Conservation (phyloP, 2,113 vertebrate species). For the Papio anubis region DNA sequence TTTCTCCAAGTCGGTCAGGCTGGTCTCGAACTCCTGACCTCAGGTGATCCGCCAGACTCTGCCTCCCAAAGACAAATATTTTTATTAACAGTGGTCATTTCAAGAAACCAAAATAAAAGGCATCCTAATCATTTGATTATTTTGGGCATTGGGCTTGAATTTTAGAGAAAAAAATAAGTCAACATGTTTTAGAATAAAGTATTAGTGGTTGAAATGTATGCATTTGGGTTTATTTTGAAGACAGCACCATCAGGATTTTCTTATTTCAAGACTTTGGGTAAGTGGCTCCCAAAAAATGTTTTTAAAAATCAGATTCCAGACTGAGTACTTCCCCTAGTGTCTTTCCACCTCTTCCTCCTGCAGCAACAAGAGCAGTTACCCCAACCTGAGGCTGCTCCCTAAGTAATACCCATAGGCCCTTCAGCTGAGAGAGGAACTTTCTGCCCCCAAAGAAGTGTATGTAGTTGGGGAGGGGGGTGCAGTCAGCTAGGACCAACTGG, state of each 20-base stretch:
- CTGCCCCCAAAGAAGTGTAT: not conserved
- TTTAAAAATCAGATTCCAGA: slow-evolving; percentile 57
- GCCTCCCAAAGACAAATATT: not conserved
- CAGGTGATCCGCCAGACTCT: too few relatives aligned
- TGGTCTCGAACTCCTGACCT: too few relatives aligned
- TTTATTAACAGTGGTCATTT: not conserved
- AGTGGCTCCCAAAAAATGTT: not conserved
- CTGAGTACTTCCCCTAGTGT: slow-evolving; percentile 83
- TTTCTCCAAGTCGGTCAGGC: too few relatives aligned
- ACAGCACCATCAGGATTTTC: not conserved
- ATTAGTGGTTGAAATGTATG: not conserved
- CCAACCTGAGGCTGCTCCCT: slow-evolving; percentile 78
- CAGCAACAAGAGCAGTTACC: slow-evolving; percentile 44
- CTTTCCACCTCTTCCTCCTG: slow-evolving; percentile 70
- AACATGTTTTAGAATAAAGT: not conserved
- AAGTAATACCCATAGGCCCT: slow-evolving; percentile 12
- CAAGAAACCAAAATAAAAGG: not conserved
- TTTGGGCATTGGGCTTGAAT: not conserved
- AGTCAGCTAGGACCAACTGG: slow-evolving; percentile 65
- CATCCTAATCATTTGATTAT: not conserved
- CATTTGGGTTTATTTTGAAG: not conserved
- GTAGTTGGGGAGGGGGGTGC: slow-evolving; percentile 46
- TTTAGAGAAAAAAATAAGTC: not conserved
- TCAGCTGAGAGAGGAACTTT: slow-evolving; percentile 34
- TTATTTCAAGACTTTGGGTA: not conserved